These are phyloP conservation scores for Pterostichus niger DNA, from an alignment of 2,888 invertebrate genomes.

Conservation along the genomic window DNA sequence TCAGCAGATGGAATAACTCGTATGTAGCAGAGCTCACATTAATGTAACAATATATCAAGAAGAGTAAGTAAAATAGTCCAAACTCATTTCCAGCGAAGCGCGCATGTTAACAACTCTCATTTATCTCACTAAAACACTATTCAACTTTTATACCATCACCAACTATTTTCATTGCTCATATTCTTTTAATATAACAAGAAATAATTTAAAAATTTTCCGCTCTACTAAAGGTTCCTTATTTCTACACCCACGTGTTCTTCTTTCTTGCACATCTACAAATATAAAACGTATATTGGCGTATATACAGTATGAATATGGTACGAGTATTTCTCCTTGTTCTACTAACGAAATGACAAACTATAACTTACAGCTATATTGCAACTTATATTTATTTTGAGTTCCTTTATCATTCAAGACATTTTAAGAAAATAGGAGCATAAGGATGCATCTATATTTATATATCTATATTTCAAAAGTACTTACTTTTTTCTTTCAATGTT, in stretches of 20 bases:
- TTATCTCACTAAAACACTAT: constrained; percentile 54
- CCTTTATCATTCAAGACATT: too few species aligned
- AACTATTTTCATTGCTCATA: constrained; percentile 52
- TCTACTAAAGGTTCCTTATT: constrained; percentile 29
- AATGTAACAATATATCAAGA: constrained; percentile 45
- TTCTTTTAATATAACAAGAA: constrained; percentile 52
- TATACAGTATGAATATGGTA: too few species aligned
- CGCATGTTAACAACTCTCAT: constrained; percentile 51
- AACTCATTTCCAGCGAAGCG: constrained; percentile 51
- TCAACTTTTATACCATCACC: constrained; percentile 52
- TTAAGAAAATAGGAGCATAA: too few species aligned
- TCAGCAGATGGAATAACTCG: constrained; percentile 14
- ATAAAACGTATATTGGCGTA: not conserved
- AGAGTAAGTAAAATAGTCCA: constrained; percentile 50
- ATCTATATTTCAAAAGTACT: too few species aligned
- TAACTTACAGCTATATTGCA: too few species aligned
- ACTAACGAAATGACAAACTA: too few species aligned
- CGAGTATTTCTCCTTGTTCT: too few species aligned
- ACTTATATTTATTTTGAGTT: too few species aligned
- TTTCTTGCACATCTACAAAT: not conserved
- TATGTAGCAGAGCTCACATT: constrained; percentile 18
- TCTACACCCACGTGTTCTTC: not conserved
- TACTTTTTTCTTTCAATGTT: too few species aligned
- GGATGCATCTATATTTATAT: too few species aligned
- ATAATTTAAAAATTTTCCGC: constrained; percentile 50